Evolutionary conservation across 2,797 vertebrate species (phyloP).

Genomic region (Novumbra hubbsi): DNA sequence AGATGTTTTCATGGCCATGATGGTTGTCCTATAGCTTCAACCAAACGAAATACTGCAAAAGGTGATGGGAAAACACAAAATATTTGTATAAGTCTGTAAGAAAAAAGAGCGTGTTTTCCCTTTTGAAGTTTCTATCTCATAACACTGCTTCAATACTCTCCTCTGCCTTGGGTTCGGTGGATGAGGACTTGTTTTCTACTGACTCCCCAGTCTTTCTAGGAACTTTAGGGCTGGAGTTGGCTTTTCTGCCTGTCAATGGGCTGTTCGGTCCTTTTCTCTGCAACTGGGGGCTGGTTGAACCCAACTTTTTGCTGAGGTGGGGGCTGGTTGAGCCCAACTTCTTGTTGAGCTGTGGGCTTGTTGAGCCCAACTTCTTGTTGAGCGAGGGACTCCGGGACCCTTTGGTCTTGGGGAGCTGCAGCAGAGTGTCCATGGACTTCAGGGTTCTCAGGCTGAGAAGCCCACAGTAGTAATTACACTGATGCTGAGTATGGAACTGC

Average conservation of each 20-base stretch:
- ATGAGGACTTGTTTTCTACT: constrained; percentile 61
- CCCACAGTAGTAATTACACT: constrained; percentile 89
- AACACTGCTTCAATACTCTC: constrained; percentile 63
- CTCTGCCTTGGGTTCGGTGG: constrained; percentile 65
- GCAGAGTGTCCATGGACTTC: constrained; percentile 76
- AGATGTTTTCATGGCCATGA: constrained; percentile 31
- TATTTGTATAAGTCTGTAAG: constrained; percentile 16
- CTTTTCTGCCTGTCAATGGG: constrained; percentile 74
- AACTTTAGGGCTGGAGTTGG: constrained; percentile 72
- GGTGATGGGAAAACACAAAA: constrained; percentile 23
- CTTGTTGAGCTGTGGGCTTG: constrained; percentile 83
- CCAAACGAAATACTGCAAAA: constrained; percentile 34
- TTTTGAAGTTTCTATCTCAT: constrained; percentile 70
- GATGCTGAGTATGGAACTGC: constrained; percentile 83
- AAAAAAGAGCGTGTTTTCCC: not conserved
- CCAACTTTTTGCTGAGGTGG: constrained; percentile 81
- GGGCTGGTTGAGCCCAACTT: constrained; percentile 87
- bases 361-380: constrained; percentile 82
- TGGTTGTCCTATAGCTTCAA: constrained; percentile 22
- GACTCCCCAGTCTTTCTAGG: constrained; percentile 71
- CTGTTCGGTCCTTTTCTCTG: constrained; percentile 83
- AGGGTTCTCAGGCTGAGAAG: constrained; percentile 81
- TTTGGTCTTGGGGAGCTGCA: constrained; percentile 80
- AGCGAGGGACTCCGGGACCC: constrained; percentile 86
- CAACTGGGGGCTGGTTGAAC: constrained; percentile 87